A percentile compares a stretch with the other conserved stretches of the same genome.
phyloP scores from a whole-genome alignment of 2,888 invertebrate genomes.

The Microchrysa polita region DNA sequence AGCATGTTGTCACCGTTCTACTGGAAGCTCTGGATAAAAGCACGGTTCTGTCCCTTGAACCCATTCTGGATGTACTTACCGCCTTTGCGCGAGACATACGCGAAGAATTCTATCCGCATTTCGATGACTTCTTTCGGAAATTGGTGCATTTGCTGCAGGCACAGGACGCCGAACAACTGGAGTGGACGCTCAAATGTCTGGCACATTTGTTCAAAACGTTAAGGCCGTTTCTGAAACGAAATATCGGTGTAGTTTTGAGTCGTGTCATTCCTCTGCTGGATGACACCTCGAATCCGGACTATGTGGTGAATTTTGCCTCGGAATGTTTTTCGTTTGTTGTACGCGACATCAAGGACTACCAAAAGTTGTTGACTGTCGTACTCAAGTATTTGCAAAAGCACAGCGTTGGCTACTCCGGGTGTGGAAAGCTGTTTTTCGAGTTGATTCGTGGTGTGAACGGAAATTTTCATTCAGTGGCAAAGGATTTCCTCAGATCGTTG shows the following conservation, averaged over 20 bases:
- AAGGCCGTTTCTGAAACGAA: slow-evolving; percentile 83
- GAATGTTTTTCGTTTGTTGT: slow-evolving; percentile 97
- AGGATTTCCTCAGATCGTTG: slow-evolving; percentile 74
- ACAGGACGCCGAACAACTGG: slow-evolving; percentile 84
- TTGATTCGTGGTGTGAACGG: slow-evolving; percentile 83
- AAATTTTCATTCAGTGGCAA: slow-evolving; percentile 86
- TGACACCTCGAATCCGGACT: slow-evolving; percentile 76
- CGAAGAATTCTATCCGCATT: slow-evolving; percentile 88
- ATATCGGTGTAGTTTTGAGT: slow-evolving; percentile 77
- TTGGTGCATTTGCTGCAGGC: slow-evolving; percentile 77
- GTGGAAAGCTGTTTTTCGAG: slow-evolving; percentile 89
- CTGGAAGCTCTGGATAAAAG: slow-evolving; percentile 77
- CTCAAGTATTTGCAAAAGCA: slow-evolving; percentile 73
- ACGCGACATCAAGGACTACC: slow-evolving; percentile 84
- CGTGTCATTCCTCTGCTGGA: slow-evolving; percentile 80
- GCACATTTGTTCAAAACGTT: slow-evolving; percentile 92
- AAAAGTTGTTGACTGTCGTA: slow-evolving; percentile 76
- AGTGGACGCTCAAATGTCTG: slow-evolving; percentile 85
- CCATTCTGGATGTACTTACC: slow-evolving; percentile 84
- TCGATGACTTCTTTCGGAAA: slow-evolving; percentile 77
- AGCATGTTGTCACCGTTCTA: slow-evolving; percentile 77
- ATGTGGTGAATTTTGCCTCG: slow-evolving; percentile 92
- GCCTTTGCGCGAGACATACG: slow-evolving; percentile 88
- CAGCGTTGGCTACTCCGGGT: slow-evolving; percentile 78
- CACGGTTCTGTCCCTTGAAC: slow-evolving; percentile 79